Base-by-base conservation (phyloP, 2,797 vertebrate species). In the Linurgus olivaceus region DNA sequence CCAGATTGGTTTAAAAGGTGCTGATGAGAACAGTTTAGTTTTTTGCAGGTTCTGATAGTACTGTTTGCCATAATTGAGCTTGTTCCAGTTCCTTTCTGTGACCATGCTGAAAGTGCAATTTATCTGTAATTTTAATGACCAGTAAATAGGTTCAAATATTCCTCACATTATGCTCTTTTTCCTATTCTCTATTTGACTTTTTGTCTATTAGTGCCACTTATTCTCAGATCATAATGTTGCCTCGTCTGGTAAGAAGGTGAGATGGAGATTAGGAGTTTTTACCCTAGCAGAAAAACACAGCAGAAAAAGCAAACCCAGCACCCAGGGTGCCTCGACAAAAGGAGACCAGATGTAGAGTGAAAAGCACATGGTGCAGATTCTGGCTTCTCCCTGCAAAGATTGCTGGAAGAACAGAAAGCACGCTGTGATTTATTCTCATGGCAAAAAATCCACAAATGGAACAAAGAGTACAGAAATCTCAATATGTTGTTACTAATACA, bases 391-490 rank as follows among this genome's bases (percentile, higher is more conserved):
- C 55, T 73, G 65, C 45, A 66, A 93, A 86, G 94, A 68, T 66
- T 83, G 78, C 75, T 92, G 28, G 58, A 57, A 83, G 74, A 96
- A 96, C 80, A 96, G 93, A 96, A 96, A 95, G 51, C 86, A 96
- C 15, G 5, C 74, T 96, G 77, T 94, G 72, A 94, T 96, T 97
- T 96, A 96, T 96, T 96, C 88, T 93, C 9, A 14, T 94, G 79
- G 93, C 54, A 92, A 87, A 94, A 95, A 91, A 23, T 8, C 24
- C 61, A 8, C 88, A 88, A 96, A 90, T 79, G 79, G 93, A 96
- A 97, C 93, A 92, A 94, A 87, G 79, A 96, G 85, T 96, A 97
- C 88, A 94, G 93, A 97, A 96, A 76, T 85, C 93, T 94, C 93
- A 95, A 86, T 96, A 95, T 94, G 91, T 93, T 96, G 88, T 86